Percentiles rank a stretch among this genome's conserved stretches.
These are phyloP conservation scores for Paramisgurnus dabryanus DNA, from an alignment of 2,113 vertebrate species.

Conservation along the genomic window DNA sequence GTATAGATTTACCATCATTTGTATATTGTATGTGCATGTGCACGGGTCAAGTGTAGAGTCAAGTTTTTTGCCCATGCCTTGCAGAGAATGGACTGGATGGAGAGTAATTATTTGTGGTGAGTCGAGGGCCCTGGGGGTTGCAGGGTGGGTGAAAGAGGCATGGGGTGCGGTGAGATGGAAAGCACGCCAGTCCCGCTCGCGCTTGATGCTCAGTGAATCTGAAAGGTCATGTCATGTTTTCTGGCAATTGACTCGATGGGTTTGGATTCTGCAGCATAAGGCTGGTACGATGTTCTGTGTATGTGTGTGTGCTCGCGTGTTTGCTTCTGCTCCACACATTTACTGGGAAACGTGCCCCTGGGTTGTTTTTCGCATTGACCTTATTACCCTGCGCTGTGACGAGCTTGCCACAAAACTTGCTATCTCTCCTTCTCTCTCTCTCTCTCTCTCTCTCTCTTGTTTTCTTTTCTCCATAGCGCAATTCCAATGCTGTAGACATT, in stretches of 20 bases:
- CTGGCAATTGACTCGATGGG: constrained; percentile 96
- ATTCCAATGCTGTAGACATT: background rate
- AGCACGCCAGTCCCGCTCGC: constrained; percentile 84
- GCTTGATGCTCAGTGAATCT: constrained; percentile 90
- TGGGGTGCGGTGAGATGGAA: constrained; percentile 86
- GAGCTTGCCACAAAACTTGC: constrained; percentile 77
- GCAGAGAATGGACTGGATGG: constrained; percentile 82
- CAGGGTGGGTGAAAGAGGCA: constrained; percentile 79
- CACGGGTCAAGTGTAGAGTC: constrained; percentile 82
- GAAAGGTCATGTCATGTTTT: constrained; percentile 99
- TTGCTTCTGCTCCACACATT: constrained; percentile 79
- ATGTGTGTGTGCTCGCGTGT: constrained; percentile 46
- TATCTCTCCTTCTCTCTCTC: constrained; percentile 52
- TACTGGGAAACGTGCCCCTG: constrained; percentile 86
- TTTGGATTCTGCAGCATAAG: constrained; percentile 92
- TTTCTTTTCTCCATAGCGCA: background rate
- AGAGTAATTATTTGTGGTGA: constrained; percentile 92
- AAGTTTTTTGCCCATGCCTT: constrained; percentile 79
- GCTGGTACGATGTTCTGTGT: constrained; percentile 69
- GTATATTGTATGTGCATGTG: constrained; percentile 64
- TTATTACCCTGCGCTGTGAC: constrained; percentile 89
- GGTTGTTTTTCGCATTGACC: constrained; percentile 93
- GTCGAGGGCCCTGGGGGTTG: constrained; percentile 82
- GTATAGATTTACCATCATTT: constrained; percentile 52
- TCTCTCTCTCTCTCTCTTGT: constrained; percentile 10